These are phyloP conservation scores for Phaethon lepturus DNA, from an alignment of 2,113 vertebrate genomes.

Conservation along the genomic window DNA sequence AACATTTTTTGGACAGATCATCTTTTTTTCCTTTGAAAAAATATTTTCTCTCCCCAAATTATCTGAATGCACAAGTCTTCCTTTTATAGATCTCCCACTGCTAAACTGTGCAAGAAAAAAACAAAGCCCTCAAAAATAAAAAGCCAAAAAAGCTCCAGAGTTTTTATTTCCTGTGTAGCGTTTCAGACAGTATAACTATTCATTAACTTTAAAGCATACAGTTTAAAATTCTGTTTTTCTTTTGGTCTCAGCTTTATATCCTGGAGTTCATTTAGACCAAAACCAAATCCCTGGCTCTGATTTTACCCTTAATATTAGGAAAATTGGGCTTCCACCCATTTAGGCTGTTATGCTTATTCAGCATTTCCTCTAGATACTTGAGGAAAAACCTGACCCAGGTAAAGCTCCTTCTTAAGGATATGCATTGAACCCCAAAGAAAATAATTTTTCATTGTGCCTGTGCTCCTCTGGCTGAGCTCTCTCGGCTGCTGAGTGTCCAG, in stretches of 20 bases:
- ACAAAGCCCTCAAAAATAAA: neutral
- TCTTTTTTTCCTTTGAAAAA: neutral
- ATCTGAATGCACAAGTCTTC: neutral
- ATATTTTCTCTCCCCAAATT: neutral
- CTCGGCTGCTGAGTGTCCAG: neutral
- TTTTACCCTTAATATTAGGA: neutral
- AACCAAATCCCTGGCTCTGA: slow-evolving; percentile 52
- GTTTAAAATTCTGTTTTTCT: slow-evolving; percentile 51
- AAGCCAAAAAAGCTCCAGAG: neutral
- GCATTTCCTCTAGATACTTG: slow-evolving; percentile 21
- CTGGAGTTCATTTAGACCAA: slow-evolving; percentile 35
- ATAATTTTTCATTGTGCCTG: neutral
- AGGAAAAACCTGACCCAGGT: slow-evolving; percentile 45
- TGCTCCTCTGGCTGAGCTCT: neutral
- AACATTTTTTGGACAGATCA: neutral
- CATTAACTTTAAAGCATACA: slow-evolving; percentile 52
- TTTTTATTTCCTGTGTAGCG: slow-evolving; percentile 7
- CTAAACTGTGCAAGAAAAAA: neutral
- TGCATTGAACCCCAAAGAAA: neutral
- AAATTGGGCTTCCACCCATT: slow-evolving; percentile 20
- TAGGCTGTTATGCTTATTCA: slow-evolving; percentile 45
- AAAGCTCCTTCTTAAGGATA: neutral
- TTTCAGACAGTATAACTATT: slow-evolving; percentile 43
- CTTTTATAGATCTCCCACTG: neutral
- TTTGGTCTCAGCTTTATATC: slow-evolving; percentile 37